A percentile compares a stretch with the other conserved stretches of the same genome.
Conservation (phyloP, 92 coral and sea anemone species). For the Pocillopora meandrina region DNA sequence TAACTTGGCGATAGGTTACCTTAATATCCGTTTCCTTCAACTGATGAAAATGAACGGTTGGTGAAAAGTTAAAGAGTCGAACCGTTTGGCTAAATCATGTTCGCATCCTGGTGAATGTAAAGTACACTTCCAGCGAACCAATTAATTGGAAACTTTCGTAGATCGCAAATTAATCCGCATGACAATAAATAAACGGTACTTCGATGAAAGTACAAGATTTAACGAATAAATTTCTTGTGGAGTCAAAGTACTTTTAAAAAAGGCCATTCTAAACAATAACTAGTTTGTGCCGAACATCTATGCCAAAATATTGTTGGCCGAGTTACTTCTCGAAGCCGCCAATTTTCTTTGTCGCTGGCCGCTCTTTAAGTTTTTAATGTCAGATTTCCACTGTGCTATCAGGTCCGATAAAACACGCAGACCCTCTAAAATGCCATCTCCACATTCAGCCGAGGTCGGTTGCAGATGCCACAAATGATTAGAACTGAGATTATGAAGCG, state of each 20-base stretch:
- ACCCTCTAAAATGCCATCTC: conserved; percentile 93
- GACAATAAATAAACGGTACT: neutral
- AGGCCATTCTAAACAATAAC: neutral
- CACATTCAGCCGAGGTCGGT: conserved; percentile 87
- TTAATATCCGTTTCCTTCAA: neutral
- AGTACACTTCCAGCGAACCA: neutral
- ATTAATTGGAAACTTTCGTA: conserved; percentile 5
- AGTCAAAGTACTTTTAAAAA: neutral
- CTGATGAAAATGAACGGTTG: neutral
- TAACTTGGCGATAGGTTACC: neutral
- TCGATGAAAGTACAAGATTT: neutral
- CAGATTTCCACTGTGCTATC: conserved; percentile 91
- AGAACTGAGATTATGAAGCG: conserved; percentile 72
- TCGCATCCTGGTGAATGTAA: neutral
- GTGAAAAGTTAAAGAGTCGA: neutral
- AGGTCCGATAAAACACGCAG: conserved; percentile 82
- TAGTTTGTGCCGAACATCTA: neutral
- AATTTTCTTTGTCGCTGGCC: conserved; percentile 56
- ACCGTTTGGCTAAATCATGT: neutral
- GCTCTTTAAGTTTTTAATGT: conserved; percentile 70
- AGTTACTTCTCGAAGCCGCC: conserved; percentile 76
- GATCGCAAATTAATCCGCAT: neutral
- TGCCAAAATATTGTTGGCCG: conserved; percentile 73
- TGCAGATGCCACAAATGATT: conserved; percentile 94
- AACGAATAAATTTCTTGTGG: neutral